Conservation (phyloP, 1,140 invertebrate genomes). For the Drosophila nasuta region DNA sequence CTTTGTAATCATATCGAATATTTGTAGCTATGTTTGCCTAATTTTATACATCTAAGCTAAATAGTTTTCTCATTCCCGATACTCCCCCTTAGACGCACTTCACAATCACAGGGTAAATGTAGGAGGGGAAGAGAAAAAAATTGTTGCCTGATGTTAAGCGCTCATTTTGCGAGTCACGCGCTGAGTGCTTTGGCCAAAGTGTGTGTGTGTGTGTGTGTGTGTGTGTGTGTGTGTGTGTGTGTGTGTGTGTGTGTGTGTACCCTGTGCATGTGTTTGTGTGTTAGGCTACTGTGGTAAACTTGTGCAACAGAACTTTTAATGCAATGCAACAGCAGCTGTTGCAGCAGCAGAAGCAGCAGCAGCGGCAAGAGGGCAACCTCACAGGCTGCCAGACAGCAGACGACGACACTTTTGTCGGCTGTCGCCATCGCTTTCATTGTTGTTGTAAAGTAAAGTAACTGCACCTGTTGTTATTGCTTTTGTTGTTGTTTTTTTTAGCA, state of each 20-base stretch:
- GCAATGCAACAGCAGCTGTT: conserved; percentile 42
- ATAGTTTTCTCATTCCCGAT: too few relatives aligned
- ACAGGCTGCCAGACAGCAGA: conserved; percentile 27
- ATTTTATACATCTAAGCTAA: too few relatives aligned
- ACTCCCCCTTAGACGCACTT: neutral
- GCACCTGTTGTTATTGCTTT: conserved; percentile 7
- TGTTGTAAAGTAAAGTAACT: neutral
- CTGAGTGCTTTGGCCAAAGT: conserved; percentile 37
- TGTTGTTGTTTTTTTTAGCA: conserved; percentile 1
- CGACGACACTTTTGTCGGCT: conserved; percentile 26
- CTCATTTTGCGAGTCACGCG: conserved; percentile 34
- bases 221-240: conserved; percentile 5
- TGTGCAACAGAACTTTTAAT: conserved; percentile 61
- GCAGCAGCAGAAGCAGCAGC: conserved; percentile 39
- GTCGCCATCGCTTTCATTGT: conserved; percentile 5
- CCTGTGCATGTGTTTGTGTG: conserved; percentile 6
- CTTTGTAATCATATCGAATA: too few relatives aligned
- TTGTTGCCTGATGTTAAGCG: conserved; percentile 43
- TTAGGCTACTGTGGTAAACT: conserved; percentile 22
- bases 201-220: neutral
- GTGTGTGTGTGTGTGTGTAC: conserved; percentile 2
- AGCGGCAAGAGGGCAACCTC: conserved; percentile 26
- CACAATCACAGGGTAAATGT: neutral
- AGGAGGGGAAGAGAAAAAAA: conserved; percentile 17
- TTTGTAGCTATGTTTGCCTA: too few relatives aligned